phyloP scores from a whole-genome alignment of 2,797 vertebrate genomes.

The Chrysocyon brachyurus region DNA sequence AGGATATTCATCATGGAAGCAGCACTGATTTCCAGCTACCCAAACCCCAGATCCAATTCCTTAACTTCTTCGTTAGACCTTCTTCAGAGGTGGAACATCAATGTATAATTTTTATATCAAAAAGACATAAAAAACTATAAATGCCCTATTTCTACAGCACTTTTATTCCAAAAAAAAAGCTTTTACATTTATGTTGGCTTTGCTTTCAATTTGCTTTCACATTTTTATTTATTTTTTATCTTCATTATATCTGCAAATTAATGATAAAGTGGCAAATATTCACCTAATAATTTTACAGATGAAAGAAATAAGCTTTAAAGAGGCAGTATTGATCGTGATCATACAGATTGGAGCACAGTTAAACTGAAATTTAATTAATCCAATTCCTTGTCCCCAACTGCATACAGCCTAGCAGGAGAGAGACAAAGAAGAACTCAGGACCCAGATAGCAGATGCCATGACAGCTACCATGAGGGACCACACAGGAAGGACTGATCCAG shows the following conservation, averaged over 20 bases:
- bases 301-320: background rate
- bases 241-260: background rate
- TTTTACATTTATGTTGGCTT: background rate
- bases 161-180: background rate
- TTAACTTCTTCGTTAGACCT: background rate
- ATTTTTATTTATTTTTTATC: background rate
- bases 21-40: background rate
- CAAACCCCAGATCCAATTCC: background rate
- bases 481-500: fast-evolving
- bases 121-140: background rate
- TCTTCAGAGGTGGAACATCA: background rate
- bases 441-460: background rate
- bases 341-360: background rate
- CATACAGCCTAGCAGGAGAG: background rate
- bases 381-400: background rate
- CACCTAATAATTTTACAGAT: background rate
- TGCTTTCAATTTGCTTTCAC: background rate
- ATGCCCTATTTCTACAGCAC: background rate
- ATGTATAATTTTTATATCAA: background rate
- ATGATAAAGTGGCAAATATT: background rate
- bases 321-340: background rate
- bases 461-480: background rate
- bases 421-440: background rate
- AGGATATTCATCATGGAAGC: background rate
- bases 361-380: background rate